These are phyloP conservation scores for Perca fluviatilis DNA, from an alignment of 2,113 vertebrate genomes.

Conservation along the genomic window DNA sequence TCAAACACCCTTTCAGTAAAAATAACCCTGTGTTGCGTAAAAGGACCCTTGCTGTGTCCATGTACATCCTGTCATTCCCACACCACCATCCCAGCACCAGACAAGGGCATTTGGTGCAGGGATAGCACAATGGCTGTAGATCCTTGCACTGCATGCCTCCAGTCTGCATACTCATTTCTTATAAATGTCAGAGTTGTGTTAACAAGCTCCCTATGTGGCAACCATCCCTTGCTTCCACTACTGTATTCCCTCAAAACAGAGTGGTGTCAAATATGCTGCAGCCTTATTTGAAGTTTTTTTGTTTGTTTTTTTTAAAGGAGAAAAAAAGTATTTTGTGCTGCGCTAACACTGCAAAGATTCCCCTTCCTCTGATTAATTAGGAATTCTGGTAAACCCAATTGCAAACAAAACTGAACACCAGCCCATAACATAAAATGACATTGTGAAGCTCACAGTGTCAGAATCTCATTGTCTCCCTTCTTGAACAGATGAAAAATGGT, in stretches of 20 bases:
- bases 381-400: constrained; percentile 36
- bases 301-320: neutral
- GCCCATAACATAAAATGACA: constrained; percentile 12
- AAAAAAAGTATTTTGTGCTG: constrained; percentile 3
- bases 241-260: constrained; percentile 52
- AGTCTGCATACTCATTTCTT: constrained; percentile 55
- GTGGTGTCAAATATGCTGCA: constrained; percentile 50
- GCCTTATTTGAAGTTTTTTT: constrained; percentile 50
- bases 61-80: constrained; percentile 16
- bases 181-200: constrained; percentile 61
- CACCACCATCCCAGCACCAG: constrained; percentile 9
- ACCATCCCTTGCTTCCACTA: constrained; percentile 43
- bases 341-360: constrained; percentile 21
- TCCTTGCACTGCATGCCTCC: constrained; percentile 50
- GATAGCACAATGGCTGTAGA: constrained; percentile 33
- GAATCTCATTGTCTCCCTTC: constrained; percentile 2
- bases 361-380: constrained; percentile 33
- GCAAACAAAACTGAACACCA: constrained; percentile 21
- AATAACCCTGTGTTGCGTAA: constrained; percentile 23
- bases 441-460: constrained; percentile 18
- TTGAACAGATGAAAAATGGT: neutral
- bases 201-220: constrained; percentile 67
- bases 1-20: constrained; percentile 16
- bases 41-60: constrained; percentile 21
- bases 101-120: constrained; percentile 21